These are phyloP conservation scores for Drosophila quasianomalipes DNA, from an alignment of 2,888 invertebrate species.

Conservation along the genomic window DNA sequence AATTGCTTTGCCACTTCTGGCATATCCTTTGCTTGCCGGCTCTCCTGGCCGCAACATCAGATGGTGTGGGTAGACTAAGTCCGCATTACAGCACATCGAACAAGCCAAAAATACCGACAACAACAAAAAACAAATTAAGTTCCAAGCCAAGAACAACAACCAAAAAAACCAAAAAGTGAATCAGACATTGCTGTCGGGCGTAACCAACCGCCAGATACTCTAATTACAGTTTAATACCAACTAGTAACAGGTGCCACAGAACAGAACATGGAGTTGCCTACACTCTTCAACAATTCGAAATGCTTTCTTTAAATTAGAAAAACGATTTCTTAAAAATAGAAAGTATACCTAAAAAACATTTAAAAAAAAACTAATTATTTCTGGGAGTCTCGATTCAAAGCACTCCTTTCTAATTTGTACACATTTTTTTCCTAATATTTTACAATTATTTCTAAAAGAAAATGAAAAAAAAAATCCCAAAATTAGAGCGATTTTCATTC, in stretches of 20 bases:
- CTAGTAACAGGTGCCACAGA: neutral
- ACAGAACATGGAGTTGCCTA: neutral
- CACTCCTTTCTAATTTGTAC: no score
- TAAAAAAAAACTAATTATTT: no score
- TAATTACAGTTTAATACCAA: neutral
- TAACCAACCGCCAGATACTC: neutral
- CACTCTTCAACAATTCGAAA: neutral
- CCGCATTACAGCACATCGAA: constrained; percentile 62
- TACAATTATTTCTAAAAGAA: no score
- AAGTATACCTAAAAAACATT: no score
- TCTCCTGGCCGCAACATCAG: constrained; percentile 78
- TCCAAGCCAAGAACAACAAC: neutral
- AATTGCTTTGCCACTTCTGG: constrained; percentile 2
- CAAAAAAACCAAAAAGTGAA: neutral
- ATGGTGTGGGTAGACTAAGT: constrained; percentile 84
- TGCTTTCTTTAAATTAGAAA: no score
- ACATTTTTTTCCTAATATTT: no score
- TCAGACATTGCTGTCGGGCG: neutral
- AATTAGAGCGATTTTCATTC: no score
- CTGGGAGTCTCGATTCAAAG: no score
- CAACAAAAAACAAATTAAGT: constrained; percentile 43
- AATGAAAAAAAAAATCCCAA: no score
- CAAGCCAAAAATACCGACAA: constrained; percentile 49
- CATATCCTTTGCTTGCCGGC: constrained; percentile 23
- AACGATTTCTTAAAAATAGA: no score